Base-by-base conservation (phyloP, 2,113 vertebrate species). In the Lepisosteus oculatus region DNA sequence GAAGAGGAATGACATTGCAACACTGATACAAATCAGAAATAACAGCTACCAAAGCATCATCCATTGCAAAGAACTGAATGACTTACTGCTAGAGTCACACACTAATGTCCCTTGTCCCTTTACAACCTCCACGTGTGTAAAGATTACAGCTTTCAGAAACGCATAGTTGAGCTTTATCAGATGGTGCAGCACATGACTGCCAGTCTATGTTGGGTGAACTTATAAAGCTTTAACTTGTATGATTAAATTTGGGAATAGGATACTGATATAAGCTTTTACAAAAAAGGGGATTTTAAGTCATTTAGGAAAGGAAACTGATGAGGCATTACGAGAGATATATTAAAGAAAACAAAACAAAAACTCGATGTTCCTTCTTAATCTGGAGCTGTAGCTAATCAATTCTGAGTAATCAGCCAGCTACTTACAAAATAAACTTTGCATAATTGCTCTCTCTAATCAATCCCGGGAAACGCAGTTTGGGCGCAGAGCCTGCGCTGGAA, bases 391-490 rank as follows among this genome's bases (percentile, higher is more conserved):
- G 73, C 64, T 68, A 61, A 77, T 76, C 65, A 69, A 62, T 51
- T 76, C n/a, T 68, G 64, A 78, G 72, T 77, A 79, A 79, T 65
- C 75, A 75, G 29, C 45, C 74, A 51, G 56, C 70, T 69, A 51
- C 15, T 71, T 68, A 69, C 70, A 43, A 77, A 77, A 75, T 71
- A 76, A 73, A 76, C 72, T 14, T 68, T 4, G 15, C 68, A 67
- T 69, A 72, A 79, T 76, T 77, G 73, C 69, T 68, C 73, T 72
- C 47, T 54, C 67, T 67, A 80, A 80, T 79, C 70, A 78, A 70
- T 80, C 67, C 56, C n/a, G 7, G 12, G 56, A 44, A 67, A 71
- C 69, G 61, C 65, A 6, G 9, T 70, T 71, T 76, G 74, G 72
- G 56, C n/a, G 56, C n/a, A 13, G n/a, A 59, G 56, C 4, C 11